phyloP scores from a whole-genome alignment of 2,113 vertebrate species.

The Australoheros scitulus region DNA sequence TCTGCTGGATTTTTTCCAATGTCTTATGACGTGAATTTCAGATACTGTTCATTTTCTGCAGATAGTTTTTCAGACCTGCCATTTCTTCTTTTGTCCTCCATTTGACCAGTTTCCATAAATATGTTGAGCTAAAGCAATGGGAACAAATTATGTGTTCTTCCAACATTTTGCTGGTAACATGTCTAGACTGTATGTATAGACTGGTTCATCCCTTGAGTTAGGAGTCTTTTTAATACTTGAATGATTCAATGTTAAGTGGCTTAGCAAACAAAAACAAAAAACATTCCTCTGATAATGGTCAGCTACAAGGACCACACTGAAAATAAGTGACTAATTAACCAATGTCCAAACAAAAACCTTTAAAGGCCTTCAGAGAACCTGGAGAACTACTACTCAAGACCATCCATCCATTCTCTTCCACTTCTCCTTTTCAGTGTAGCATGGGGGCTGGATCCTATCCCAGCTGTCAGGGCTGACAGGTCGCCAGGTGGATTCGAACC shows the following conservation, averaged over 20 bases:
- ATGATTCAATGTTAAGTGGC: no score
- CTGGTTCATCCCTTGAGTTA: no score
- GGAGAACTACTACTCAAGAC: background rate
- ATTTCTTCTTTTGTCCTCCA: background rate
- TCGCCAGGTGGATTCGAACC: no score
- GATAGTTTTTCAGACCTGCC: background rate
- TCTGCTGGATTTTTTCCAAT: background rate
- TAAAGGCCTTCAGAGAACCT: background rate
- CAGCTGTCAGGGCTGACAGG: no score
- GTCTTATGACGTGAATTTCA: background rate
- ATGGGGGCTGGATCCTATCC: no score
- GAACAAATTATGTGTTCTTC: background rate
- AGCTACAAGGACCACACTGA: background rate
- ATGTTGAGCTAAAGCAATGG: accelerated
- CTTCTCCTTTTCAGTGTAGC: no score
- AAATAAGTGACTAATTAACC: background rate
- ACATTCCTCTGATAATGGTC: background rate
- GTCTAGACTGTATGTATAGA: no score
- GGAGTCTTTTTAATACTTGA: no score
- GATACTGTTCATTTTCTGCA: background rate
- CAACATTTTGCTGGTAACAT: no score
- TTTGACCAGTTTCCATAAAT: background rate
- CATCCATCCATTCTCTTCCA: no score
- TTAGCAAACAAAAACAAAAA: no score
- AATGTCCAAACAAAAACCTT: background rate